Percentiles rank a stretch among this genome's conserved stretches.
Conservation (phyloP, 2,797 vertebrate species). For the Bothrops alternatus region DNA sequence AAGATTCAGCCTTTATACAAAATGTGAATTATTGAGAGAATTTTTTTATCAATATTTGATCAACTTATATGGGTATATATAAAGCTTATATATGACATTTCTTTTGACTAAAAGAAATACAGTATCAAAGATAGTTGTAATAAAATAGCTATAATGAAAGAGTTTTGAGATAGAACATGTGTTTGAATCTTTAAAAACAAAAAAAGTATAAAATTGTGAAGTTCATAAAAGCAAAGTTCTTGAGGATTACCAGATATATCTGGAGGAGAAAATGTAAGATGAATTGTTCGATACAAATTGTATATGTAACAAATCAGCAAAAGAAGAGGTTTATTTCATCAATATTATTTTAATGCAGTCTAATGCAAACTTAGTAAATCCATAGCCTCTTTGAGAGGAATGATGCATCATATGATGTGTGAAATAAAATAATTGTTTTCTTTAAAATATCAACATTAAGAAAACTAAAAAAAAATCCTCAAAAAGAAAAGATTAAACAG, state of each 20-base stretch:
- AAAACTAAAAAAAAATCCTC: background rate
- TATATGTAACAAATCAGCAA: background rate
- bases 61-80: background rate
- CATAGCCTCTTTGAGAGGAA: background rate
- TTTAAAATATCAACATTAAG: background rate
- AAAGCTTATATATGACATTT: background rate
- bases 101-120: background rate
- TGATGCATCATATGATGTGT: background rate
- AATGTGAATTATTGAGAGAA: background rate
- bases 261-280: background rate
- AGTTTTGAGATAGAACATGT: background rate
- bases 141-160: background rate
- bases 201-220: background rate
- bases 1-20: background rate
- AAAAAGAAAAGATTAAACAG: background rate
- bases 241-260: background rate
- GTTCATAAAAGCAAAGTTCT: background rate
- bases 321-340: background rate
- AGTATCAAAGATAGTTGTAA: background rate
- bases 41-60: background rate
- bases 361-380: background rate
- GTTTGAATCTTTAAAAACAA: background rate
- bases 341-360: background rate
- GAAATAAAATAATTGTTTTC: background rate
- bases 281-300: background rate